These are phyloP conservation scores for Aromia moschata DNA, from an alignment of 2,888 invertebrate genomes.

Conservation along the genomic window DNA sequence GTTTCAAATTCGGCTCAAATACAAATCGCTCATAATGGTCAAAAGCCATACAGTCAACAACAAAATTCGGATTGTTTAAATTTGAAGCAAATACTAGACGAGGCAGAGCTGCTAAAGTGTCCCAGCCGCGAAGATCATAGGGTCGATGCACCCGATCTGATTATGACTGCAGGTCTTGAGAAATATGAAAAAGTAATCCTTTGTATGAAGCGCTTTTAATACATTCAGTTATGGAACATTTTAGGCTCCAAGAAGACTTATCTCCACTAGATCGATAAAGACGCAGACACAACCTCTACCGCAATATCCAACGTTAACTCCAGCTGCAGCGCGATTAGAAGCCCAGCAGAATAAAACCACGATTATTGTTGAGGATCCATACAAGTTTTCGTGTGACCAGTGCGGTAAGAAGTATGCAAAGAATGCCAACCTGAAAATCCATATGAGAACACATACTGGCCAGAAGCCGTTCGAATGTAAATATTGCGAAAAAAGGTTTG, in stretches of 20 bases:
- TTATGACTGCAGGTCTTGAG: neutral
- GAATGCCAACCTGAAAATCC: slow-evolving; percentile 59
- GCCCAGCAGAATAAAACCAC: slow-evolving; percentile 16
- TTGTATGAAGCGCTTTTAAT: neutral
- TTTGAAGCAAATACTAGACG: slow-evolving; percentile 58
- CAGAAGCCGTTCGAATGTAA: slow-evolving; percentile 61
- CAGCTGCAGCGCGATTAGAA: slow-evolving; percentile 28
- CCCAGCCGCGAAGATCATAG: slow-evolving; percentile 33
- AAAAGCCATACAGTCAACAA: slow-evolving; percentile 35
- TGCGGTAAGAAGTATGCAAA: slow-evolving; percentile 59
- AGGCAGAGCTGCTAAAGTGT: slow-evolving; percentile 48
- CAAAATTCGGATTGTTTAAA: slow-evolving; percentile 57
- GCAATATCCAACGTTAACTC: slow-evolving; percentile 16
- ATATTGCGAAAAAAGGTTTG: slow-evolving; percentile 58
- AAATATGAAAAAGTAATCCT: slow-evolving; percentile 1
- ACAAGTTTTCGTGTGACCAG: slow-evolving; percentile 48
- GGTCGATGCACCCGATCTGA: slow-evolving; percentile 47
- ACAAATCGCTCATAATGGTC: neutral
- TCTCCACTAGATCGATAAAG: slow-evolving; percentile 11
- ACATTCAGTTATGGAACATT: neutral
- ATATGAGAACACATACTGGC: slow-evolving; percentile 60
- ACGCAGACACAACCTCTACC: slow-evolving; percentile 21
- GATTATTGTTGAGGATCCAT: slow-evolving; percentile 12
- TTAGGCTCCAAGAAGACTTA: neutral
- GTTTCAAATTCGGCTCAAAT: slow-evolving; percentile 1